These are phyloP conservation scores for Lonchura striata DNA, from an alignment of 2,113 vertebrate genomes.

Conservation along the genomic window DNA sequence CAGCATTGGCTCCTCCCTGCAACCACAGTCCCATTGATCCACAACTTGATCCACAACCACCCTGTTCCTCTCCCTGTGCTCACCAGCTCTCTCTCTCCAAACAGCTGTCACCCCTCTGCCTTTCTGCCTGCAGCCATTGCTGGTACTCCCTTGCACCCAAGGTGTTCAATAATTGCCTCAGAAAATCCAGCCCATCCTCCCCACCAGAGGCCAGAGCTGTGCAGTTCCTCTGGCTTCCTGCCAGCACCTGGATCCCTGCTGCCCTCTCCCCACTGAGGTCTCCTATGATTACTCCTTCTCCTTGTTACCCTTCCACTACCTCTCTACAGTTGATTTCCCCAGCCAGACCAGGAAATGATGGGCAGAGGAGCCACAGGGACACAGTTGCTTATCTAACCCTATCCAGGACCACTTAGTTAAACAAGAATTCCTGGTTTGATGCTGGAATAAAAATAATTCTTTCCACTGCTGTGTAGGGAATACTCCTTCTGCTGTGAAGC, in stretches of 20 bases:
- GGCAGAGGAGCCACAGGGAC: not conserved
- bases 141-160: not conserved
- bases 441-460: not conserved
- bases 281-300: not conserved
- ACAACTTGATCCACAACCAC: not conserved
- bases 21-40: accelerated
- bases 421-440: not conserved
- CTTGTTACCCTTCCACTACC: not conserved
- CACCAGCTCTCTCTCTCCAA: not conserved
- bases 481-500: not conserved
- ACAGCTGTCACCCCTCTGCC: not conserved
- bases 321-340: not conserved
- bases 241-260: not conserved
- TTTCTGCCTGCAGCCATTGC: not conserved
- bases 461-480: not conserved
- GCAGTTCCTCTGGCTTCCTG: not conserved
- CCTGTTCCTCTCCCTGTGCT: not conserved
- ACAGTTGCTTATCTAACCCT: not conserved
- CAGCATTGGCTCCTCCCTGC: not conserved
- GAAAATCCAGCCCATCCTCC: not conserved
- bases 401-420: not conserved
- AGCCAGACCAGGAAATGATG: not conserved
- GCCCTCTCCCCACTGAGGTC: not conserved
- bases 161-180: not conserved
- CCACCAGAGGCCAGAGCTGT: not conserved